phyloP scores from a whole-genome alignment of 2,888 invertebrate genomes.

The Diarsia rubi region DNA sequence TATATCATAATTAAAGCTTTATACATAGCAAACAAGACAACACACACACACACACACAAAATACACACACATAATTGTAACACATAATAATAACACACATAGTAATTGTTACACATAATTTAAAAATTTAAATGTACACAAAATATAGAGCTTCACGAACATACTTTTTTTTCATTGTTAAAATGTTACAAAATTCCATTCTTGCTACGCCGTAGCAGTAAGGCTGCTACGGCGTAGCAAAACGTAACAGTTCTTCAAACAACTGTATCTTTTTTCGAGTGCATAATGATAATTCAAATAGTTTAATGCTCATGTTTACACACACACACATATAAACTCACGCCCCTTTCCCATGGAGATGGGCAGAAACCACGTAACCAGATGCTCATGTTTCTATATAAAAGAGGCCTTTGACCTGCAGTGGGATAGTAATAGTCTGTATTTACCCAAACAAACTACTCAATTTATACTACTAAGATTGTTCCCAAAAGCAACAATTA shows the following conservation, averaged over 20 bases:
- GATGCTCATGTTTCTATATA: not conserved
- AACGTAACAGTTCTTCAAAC: not conserved
- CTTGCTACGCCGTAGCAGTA: constrained; percentile 1
- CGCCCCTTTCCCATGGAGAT: too few relatives aligned
- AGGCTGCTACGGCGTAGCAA: constrained; percentile 9
- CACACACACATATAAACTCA: too few relatives aligned
- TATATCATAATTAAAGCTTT: not conserved
- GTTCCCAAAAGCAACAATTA: not conserved
- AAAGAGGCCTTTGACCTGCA: not conserved
- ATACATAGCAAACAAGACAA: not conserved
- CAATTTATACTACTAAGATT: not conserved
- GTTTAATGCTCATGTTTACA: too few relatives aligned
- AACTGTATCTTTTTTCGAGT: not conserved
- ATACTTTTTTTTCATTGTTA: not conserved
- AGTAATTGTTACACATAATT: not conserved
- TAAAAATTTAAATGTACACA: not conserved
- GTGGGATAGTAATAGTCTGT: not conserved
- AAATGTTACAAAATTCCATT: not conserved
- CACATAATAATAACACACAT: too few relatives aligned
- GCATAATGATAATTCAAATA: not conserved
- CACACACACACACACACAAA: too few relatives aligned
- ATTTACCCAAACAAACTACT: not conserved
- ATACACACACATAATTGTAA: too few relatives aligned
- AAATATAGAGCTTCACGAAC: not conserved
- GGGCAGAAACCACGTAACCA: too few relatives aligned